These are phyloP conservation scores for Megaceryle maxima DNA, from an alignment of 2,113 vertebrate genomes.

Conservation along the genomic window DNA sequence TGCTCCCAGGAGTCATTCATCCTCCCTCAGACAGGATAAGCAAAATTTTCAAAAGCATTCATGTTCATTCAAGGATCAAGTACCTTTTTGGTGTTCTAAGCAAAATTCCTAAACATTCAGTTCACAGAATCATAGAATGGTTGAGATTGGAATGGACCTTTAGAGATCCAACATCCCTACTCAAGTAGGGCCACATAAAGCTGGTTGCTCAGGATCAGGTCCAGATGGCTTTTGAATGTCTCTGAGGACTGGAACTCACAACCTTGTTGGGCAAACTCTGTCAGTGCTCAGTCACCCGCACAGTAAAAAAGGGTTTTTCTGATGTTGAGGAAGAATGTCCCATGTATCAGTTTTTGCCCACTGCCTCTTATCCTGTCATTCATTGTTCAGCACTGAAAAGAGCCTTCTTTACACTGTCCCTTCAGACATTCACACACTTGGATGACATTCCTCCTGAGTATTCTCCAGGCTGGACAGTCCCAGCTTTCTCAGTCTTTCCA, in stretches of 20 bases:
- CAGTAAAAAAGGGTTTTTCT: neutral
- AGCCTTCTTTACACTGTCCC: rapidly evolving
- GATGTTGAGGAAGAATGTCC: neutral
- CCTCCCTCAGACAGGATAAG: neutral
- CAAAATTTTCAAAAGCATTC: neutral
- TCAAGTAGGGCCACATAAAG: neutral
- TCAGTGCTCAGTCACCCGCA: neutral
- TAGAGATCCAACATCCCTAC: neutral
- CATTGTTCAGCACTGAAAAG: neutral
- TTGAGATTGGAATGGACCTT: neutral
- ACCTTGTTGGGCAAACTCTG: rapidly evolving
- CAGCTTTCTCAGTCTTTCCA: neutral
- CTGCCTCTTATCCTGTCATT: neutral
- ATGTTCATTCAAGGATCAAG: neutral
- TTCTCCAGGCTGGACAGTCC: neutral
- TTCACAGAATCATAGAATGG: neutral
- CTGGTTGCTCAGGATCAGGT: neutral
- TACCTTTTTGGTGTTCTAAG: neutral
- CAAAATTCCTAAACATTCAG: neutral
- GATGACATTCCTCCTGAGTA: neutral
- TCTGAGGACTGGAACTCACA: neutral
- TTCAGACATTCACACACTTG: neutral
- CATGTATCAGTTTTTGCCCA: neutral
- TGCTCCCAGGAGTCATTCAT: neutral
- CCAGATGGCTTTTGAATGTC: neutral